Conservation (phyloP, 30 jellyfish, hydroid and myxozoan genomes). For the Catostylus mosaicus region DNA sequence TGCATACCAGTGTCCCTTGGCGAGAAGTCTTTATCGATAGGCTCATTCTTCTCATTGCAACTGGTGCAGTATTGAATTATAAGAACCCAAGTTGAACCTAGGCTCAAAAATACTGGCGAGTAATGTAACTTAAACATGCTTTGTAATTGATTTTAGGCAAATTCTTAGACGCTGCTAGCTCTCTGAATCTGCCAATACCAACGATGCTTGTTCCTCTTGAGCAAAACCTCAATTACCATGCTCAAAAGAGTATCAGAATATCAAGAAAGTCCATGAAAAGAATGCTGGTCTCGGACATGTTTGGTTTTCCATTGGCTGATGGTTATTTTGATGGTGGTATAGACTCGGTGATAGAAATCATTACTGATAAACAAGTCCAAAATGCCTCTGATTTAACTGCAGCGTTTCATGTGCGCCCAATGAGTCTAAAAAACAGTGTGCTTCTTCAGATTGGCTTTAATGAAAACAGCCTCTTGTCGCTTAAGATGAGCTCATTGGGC, state of each 20-base stretch:
- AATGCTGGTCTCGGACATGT: slow-evolving; percentile 6
- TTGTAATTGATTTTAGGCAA: no score
- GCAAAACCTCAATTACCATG: background rate
- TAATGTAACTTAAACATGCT: no score
- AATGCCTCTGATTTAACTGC: slow-evolving; percentile 21
- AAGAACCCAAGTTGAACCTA: no score
- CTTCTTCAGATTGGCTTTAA: slow-evolving; percentile 3
- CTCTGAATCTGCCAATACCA: slow-evolving; percentile 44
- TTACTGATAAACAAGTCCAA: background rate
- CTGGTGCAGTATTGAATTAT: no score
- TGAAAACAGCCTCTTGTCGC: background rate
- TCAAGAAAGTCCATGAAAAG: background rate
- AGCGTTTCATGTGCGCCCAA: slow-evolving; percentile 34
- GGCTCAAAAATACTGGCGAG: no score
- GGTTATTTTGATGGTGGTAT: slow-evolving; percentile 22
- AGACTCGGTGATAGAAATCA: background rate
- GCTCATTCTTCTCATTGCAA: no score
- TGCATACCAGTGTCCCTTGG: no score
- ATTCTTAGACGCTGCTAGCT: no score
- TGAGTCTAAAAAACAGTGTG: background rate
- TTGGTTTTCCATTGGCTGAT: slow-evolving; percentile 45
- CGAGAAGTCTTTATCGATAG: no score
- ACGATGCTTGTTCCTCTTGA: slow-evolving; percentile 30
- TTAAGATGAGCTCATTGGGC: background rate
- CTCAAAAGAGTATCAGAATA: background rate